phyloP scores from a whole-genome alignment of 2,888 invertebrate species.

The Lypha dubia region DNA sequence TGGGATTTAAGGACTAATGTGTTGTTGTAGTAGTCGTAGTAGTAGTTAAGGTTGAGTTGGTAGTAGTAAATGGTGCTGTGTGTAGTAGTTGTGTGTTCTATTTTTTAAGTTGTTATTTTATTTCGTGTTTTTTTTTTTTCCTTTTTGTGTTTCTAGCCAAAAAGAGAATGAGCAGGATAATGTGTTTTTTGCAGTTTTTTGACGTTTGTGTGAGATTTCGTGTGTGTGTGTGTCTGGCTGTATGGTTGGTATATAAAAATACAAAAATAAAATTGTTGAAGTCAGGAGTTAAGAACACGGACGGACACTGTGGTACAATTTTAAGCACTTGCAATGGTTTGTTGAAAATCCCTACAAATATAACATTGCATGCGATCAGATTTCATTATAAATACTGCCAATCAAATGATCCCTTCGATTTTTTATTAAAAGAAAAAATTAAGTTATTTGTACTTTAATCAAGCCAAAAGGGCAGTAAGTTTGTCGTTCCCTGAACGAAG shows the following conservation, averaged over 20 bases:
- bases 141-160: conserved; percentile 58
- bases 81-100: conserved; percentile 53
- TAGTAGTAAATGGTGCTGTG: neutral
- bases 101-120: conserved; percentile 60
- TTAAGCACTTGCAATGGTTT: neutral
- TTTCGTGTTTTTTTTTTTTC: conserved; percentile 50
- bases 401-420: too few species aligned
- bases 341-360: too few species aligned
- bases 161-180: conserved; percentile 64
- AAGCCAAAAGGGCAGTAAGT: too few species aligned
- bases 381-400: too few species aligned
- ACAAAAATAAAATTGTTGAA: conserved; percentile 1
- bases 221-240: conserved; percentile 28
- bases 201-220: neutral
- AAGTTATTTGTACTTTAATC: too few species aligned
- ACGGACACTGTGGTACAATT: conserved; percentile 1
- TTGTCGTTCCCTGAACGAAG: too few species aligned
- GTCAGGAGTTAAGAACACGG: conserved; percentile 26
- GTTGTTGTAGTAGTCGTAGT: conserved; percentile 16
- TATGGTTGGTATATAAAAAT: conserved; percentile 4
- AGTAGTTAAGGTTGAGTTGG: neutral
- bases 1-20: neutral
- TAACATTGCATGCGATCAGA: too few species aligned
- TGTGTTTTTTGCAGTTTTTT: conserved; percentile 48
- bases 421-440: too few species aligned